Percentiles rank a stretch among this genome's conserved stretches.
Conservation (phyloP, 2,888 invertebrate genomes). For the Sphaeridia pumilis region DNA sequence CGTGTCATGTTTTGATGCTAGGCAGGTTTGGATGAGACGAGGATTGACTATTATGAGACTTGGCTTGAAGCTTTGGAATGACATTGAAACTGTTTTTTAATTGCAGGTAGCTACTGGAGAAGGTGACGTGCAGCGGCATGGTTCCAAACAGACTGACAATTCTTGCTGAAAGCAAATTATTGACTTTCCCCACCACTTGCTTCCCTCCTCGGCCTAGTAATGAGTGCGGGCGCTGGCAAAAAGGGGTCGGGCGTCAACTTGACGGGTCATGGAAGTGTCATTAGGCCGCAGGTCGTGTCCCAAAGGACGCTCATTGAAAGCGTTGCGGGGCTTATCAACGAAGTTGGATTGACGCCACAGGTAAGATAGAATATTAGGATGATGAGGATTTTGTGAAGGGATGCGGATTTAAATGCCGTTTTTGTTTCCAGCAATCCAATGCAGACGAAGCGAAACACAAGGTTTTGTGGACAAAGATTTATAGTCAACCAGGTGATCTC, state of each 20-base stretch:
- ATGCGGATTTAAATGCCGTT: not conserved
- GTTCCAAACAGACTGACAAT: no score
- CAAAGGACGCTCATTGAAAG: slow-evolving; percentile 89
- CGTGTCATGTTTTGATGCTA: no score
- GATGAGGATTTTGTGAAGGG: not conserved
- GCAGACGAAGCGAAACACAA: slow-evolving; percentile 47
- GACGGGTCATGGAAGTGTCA: slow-evolving; percentile 41
- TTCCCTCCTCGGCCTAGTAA: not conserved
- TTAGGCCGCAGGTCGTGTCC: slow-evolving; percentile 74
- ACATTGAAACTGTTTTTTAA: no score
- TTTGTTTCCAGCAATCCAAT: slow-evolving; percentile 44
- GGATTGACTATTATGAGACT: no score
- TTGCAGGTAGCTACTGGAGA: no score
- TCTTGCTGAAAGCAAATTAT: no score
- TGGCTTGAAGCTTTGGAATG: no score
- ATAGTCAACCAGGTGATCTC: slow-evolving; percentile 66
- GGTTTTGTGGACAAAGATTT: slow-evolving; percentile 72
- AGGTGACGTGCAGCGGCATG: no score
- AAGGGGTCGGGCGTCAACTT: not conserved
- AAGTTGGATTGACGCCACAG: slow-evolving; percentile 57
- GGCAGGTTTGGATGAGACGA: no score
- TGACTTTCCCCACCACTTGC: no score
- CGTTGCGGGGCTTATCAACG: slow-evolving; percentile 91
- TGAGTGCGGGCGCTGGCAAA: slow-evolving; percentile 2
- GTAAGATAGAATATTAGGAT: slow-evolving; percentile 37